These are phyloP conservation scores for Hemicrepidius hirtus DNA, from an alignment of 2,888 invertebrate species.

Conservation along the genomic window DNA sequence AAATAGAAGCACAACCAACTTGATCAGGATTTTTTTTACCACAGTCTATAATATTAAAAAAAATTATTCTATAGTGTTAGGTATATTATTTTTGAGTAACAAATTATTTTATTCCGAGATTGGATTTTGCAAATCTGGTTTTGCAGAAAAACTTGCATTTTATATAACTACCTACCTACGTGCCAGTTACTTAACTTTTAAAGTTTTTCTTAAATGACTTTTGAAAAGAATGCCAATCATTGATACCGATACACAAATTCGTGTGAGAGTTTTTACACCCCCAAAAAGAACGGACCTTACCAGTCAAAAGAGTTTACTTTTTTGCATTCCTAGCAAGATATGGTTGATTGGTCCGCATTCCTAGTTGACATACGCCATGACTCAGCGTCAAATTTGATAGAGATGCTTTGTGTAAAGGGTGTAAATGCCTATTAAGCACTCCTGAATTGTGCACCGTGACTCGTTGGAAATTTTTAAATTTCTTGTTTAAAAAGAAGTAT, in stretches of 20 bases:
- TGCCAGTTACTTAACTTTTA: too few species aligned
- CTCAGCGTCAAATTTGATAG: constrained; percentile 66
- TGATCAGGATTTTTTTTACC: too few species aligned
- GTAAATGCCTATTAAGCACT: constrained; percentile 69
- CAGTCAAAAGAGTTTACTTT: constrained; percentile 43
- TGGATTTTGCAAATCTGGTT: too few species aligned
- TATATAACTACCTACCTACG: too few species aligned
- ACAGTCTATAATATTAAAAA: too few species aligned
- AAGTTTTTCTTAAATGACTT: too few species aligned
- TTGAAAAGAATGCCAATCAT: constrained; percentile 9
- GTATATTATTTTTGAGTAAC: too few species aligned
- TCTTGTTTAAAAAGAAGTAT: constrained; percentile 43
- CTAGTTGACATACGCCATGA: constrained; percentile 68
- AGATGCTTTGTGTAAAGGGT: constrained; percentile 69
- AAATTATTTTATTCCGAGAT: too few species aligned
- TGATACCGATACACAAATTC: background rate
- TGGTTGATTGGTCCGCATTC: constrained; percentile 67
- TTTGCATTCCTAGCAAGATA: constrained; percentile 60
- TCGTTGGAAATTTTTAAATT: constrained; percentile 55
- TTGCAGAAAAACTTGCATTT: too few species aligned
- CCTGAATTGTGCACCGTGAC: constrained; percentile 57
- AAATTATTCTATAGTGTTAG: too few species aligned
- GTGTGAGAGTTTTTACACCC: constrained; percentile 43
- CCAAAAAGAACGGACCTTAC: constrained; percentile 9
- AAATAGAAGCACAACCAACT: too few species aligned